These are phyloP conservation scores for Anthopleura xanthogrammica DNA, from an alignment of 92 coral and sea anemone species.

Conservation along the genomic window DNA sequence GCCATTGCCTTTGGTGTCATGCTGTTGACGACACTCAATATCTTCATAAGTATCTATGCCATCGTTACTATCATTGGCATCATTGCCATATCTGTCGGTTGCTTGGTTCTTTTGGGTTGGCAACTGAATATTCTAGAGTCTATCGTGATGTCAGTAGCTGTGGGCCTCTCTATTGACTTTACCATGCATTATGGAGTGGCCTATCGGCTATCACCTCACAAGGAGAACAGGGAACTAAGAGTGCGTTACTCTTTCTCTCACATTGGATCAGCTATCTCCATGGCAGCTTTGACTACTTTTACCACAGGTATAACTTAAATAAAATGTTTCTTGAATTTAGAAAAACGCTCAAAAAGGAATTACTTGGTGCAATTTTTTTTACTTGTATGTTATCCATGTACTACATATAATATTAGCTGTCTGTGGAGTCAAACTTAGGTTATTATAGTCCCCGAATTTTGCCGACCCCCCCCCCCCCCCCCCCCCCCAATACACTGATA, in stretches of 20 bases:
- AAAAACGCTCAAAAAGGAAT: too few relatives aligned
- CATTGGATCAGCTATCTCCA: conserved; percentile 92
- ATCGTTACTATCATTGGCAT: conserved; percentile 84
- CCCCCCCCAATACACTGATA: too few relatives aligned
- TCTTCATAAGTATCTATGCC: conserved; percentile 91
- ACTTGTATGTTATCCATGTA: too few relatives aligned
- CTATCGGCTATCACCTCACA: conserved; percentile 70
- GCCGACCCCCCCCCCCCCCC: too few relatives aligned
- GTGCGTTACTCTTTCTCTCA: conserved; percentile 84
- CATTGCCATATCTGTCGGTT: conserved; percentile 79
- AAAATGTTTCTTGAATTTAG: not conserved
- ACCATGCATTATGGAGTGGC: conserved; percentile 99
- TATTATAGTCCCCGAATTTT: too few relatives aligned
- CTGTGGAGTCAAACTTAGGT: too few relatives aligned
- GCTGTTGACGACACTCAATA: conserved; percentile 85
- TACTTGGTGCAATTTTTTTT: too few relatives aligned
- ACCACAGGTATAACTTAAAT: conserved; percentile 60
- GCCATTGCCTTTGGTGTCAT: conserved; percentile 87
- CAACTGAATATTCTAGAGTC: conserved; percentile 88
- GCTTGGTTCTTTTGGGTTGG: conserved; percentile 91
- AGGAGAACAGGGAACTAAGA: conserved; percentile 51
- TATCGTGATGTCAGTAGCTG: conserved; percentile 91
- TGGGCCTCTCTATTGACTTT: conserved; percentile 94
- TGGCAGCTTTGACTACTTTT: conserved; percentile 95
- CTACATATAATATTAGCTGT: too few relatives aligned